A percentile compares a stretch with the other conserved stretches of the same genome.
These are phyloP conservation scores for Delphinus delphis DNA, from an alignment of 2,113 vertebrate genomes.

Conservation along the genomic window DNA sequence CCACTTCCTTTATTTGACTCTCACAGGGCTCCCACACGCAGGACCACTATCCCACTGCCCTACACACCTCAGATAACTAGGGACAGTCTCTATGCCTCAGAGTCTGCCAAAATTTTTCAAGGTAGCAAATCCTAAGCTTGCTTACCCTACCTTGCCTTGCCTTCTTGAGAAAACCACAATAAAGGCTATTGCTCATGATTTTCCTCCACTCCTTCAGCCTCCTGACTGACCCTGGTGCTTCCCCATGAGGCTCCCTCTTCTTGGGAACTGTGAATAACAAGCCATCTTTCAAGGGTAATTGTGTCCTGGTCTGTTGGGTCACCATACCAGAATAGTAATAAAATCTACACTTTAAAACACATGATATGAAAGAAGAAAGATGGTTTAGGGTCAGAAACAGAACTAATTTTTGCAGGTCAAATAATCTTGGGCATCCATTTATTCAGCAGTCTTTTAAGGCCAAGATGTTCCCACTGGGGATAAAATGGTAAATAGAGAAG, in stretches of 20 bases:
- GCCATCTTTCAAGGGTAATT: not conserved
- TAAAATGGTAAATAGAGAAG: not conserved
- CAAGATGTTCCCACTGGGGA: not conserved
- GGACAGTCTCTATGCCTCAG: not conserved
- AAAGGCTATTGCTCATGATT: not conserved
- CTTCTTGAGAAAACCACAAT: not conserved
- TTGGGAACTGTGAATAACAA: not conserved
- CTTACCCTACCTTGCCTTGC: not conserved
- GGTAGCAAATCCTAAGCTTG: not conserved
- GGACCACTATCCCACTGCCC: not conserved
- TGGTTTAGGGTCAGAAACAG: not conserved
- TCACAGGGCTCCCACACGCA: not conserved
- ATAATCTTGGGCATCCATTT: not conserved
- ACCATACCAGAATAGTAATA: not conserved
- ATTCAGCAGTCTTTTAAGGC: not conserved
- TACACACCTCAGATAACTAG: not conserved
- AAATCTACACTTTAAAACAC: not conserved
- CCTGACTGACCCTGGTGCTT: not conserved
- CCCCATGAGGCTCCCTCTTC: not conserved
- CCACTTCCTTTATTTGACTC: not conserved
- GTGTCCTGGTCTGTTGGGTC: not conserved
- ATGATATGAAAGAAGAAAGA: not conserved
- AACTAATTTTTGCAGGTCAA: not conserved
- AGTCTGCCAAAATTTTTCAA: not conserved
- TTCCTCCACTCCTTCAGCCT: not conserved